A percentile compares a stretch with the other conserved stretches of the same genome.
These are phyloP conservation scores for Rhea pennata DNA, from an alignment of 2,113 vertebrate genomes.

Conservation along the genomic window DNA sequence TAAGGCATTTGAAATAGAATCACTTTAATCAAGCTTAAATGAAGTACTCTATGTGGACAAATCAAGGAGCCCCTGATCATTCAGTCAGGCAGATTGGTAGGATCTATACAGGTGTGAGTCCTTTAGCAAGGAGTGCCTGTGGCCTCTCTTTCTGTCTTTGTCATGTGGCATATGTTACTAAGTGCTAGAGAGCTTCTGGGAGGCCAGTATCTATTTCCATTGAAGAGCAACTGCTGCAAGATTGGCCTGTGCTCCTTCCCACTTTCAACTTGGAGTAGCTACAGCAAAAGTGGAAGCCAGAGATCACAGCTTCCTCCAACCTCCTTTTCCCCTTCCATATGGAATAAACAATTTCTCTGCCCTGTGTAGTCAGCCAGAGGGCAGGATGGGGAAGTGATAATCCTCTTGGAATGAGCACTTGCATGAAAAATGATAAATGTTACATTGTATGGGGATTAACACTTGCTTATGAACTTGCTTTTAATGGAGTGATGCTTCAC, in stretches of 20 bases:
- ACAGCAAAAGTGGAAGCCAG: conserved; percentile 34
- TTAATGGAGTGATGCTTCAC: conserved; percentile 49
- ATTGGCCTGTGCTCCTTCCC: conserved; percentile 11
- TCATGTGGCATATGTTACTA: not conserved
- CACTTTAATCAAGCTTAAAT: not conserved
- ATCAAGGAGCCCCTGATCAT: not conserved
- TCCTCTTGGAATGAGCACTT: conserved; percentile 54
- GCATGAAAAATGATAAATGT: conserved; percentile 61
- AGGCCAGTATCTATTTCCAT: not conserved
- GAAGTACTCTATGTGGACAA: not conserved
- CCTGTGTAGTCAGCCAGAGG: conserved; percentile 55
- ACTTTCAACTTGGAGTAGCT: conserved; percentile 23
- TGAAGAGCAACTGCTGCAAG: not conserved
- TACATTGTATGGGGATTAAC: conserved; percentile 49
- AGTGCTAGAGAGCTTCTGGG: conserved; percentile 3
- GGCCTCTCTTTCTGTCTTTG: not conserved
- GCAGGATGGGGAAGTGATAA: conserved; percentile 69
- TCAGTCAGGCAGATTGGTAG: not conserved
- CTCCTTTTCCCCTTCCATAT: conserved; percentile 45
- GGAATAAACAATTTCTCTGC: conserved; percentile 56
- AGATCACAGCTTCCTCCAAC: conserved; percentile 37
- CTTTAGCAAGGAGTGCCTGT: not conserved
- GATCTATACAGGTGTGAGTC: not conserved
- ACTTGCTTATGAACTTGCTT: conserved; percentile 56
- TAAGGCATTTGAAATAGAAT: not conserved